Base-by-base conservation (phyloP, 2,888 invertebrate species). In the Hydrotaea cyrtoneurina region DNA sequence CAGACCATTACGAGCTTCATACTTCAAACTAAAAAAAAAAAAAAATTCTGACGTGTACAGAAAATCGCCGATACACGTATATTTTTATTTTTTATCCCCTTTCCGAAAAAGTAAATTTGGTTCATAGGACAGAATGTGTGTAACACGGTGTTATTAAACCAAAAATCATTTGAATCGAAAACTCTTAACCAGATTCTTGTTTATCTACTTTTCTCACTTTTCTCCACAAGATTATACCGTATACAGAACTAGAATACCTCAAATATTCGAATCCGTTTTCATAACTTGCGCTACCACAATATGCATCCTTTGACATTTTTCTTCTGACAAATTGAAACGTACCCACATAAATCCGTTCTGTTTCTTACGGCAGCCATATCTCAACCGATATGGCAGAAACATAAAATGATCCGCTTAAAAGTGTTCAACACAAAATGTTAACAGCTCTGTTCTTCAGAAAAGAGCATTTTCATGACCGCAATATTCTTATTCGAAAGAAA, bases 381-480 rank as follows among this genome's bases (percentile, higher is more conserved):
- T 31, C 31, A 31, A 26, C 31, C n/a, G 31, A 66, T 39, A 36
- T 39, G 43, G 66, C 43, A 43, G 66, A 19, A 66, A 66, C 66
- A 66, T 39, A 66, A 66, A 39, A 66, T 66, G 21, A 66, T 66
- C 66, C 19, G 39, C 66, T 66, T 66, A 66, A 66, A 19, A 19
- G 43, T 66, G 66, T 39, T 19, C 36, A 19, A 66, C 66, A 66
- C 17, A 19, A 19, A 43, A n/a, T 43, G 43, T 39, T 43, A 66
- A 66, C 66, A 66, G 66, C 21, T 43, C 43, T 19, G 10, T 13
- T 59, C 15, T 0, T n/a, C 10, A n/a, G 11, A 66, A 53, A 55
- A 66, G 19, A 19, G 21, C 36, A 66, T 66, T 66, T 62, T 43
- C 66, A 39, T 39, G 66, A 43, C 66, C 66, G 19, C 66, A 66